Conservation (phyloP, 2,113 vertebrate genomes). For the Lycaon pictus region DNA sequence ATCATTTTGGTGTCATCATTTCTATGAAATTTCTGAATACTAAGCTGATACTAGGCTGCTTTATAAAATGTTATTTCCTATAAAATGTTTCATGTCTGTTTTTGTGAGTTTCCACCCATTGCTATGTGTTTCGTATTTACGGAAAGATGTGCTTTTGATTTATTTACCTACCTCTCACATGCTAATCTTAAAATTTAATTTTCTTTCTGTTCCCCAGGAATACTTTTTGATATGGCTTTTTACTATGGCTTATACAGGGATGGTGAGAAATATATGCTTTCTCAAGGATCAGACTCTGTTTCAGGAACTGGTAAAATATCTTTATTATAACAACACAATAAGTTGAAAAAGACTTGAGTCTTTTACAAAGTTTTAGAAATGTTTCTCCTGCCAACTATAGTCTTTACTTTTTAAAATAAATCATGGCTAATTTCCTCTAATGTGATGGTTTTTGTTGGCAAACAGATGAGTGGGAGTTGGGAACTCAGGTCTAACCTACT, state of each 20-base stretch:
- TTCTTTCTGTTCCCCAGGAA: background rate
- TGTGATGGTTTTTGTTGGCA: conserved; percentile 58
- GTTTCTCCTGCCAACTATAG: background rate
- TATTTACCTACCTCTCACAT: background rate
- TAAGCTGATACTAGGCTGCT: background rate
- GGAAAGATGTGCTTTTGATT: background rate
- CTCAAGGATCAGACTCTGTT: background rate
- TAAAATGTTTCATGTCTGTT: background rate
- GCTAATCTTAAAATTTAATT: conserved; percentile 4
- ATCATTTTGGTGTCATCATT: conserved; percentile 11
- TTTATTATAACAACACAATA: background rate
- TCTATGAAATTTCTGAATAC: background rate
- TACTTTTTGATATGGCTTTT: background rate
- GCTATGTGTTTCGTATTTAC: background rate
- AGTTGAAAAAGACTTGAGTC: background rate
- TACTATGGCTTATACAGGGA: background rate
- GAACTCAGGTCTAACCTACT: conserved; percentile 60
- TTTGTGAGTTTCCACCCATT: conserved; percentile 13
- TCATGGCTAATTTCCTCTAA: conserved; percentile 48
- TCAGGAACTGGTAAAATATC: background rate
- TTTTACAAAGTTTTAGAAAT: conserved; percentile 1
- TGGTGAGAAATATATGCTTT: background rate
- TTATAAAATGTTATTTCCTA: background rate
- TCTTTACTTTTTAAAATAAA: conserved; percentile 39
- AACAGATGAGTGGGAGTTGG: background rate